These are phyloP conservation scores for Andrena minutula DNA, from an alignment of 2,888 invertebrate species.

Conservation along the genomic window DNA sequence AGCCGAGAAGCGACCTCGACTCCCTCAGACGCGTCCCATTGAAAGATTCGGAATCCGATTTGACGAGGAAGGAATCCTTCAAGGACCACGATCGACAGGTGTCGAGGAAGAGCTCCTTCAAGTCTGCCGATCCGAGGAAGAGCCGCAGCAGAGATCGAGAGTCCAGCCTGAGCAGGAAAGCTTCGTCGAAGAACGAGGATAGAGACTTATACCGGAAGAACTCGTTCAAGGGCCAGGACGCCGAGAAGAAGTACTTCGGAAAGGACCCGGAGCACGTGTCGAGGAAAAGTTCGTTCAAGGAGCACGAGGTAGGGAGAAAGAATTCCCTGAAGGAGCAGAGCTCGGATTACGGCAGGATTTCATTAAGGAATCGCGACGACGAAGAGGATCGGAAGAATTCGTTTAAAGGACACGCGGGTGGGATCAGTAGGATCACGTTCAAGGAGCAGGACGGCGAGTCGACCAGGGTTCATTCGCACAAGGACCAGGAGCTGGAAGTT, in stretches of 20 bases:
- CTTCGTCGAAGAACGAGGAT: conserved; percentile 59
- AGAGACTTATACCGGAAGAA: conserved; percentile 44
- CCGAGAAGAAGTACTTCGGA: conserved; percentile 42
- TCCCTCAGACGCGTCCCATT: conserved; percentile 59
- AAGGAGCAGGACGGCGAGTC: conserved; percentile 66
- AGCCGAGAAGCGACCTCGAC: conserved; percentile 71
- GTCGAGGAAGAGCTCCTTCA: conserved; percentile 71
- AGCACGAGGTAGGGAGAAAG: conserved; percentile 46
- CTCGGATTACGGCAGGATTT: conserved; percentile 62
- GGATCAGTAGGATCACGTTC: conserved; percentile 66
- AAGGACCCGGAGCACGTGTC: conserved; percentile 55
- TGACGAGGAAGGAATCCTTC: conserved; percentile 57
- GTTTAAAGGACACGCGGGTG: conserved; percentile 49
- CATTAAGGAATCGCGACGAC: conserved; percentile 64
- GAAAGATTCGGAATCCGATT: conserved; percentile 50
- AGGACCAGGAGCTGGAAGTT: conserved; percentile 43
- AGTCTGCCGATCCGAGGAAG: conserved; percentile 42
- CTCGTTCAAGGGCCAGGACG: conserved; percentile 52
- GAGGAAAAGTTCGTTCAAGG: conserved; percentile 62
- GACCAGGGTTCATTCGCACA: conserved; percentile 58
- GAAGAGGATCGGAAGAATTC: conserved; percentile 56
- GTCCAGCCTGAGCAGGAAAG: conserved; percentile 38
- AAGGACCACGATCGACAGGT: conserved; percentile 65
- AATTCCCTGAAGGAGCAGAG: conserved; percentile 46
- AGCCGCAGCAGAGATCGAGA: conserved; percentile 57